Percentiles rank a stretch among this genome's conserved stretches.
Conservation (phyloP, 2,797 vertebrate genomes). For the Cryptoprocta ferox region DNA sequence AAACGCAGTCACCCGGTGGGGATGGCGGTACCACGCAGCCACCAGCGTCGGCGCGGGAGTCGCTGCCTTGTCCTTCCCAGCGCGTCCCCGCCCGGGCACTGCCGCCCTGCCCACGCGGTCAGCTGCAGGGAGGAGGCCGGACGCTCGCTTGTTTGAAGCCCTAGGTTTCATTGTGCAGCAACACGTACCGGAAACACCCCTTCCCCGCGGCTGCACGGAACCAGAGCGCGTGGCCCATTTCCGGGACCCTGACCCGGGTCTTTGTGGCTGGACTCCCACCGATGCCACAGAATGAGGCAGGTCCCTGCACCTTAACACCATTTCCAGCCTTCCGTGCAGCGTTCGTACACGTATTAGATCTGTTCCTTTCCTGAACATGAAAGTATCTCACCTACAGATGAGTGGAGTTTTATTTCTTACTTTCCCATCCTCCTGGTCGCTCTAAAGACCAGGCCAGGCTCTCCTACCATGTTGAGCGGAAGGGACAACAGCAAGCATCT, state of each 20-base stretch:
- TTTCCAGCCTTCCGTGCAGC: background rate
- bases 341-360: background rate
- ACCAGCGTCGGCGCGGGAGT: too few species aligned
- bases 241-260: background rate
- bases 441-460: background rate
- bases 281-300: background rate
- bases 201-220: fast-evolving
- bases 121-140: fast-evolving
- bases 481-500: too few species aligned
- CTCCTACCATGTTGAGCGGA: too few species aligned
- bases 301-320: background rate
- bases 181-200: background rate
- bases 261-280: background rate
- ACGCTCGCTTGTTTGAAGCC: background rate
- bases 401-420: background rate
- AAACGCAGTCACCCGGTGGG: background rate
- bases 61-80: background rate
- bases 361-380: background rate
- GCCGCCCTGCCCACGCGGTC: background rate
- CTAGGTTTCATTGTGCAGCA: background rate
- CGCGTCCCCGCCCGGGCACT: background rate
- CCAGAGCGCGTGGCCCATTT: background rate
- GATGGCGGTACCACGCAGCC: too few species aligned
- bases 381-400: background rate
- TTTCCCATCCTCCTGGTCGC: background rate